Base-by-base conservation (phyloP, 2,113 vertebrate genomes). In the Carassius gibelio region DNA sequence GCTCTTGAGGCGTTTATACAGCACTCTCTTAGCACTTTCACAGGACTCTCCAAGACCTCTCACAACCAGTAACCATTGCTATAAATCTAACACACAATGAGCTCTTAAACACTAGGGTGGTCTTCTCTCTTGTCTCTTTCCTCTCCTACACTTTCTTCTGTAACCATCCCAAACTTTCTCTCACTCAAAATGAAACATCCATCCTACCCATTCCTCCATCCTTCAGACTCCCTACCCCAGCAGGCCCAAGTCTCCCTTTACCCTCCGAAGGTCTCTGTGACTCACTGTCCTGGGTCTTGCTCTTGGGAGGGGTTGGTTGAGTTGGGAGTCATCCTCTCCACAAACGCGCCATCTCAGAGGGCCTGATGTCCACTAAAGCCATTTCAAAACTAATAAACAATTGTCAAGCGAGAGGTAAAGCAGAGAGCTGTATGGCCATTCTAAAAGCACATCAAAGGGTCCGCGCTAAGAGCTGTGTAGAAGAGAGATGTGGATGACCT, bases 331-430 rank as follows among this genome's bases (percentile, higher is more conserved):
- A 85, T 90, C 87, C 88, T 89, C 86, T 89, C 82, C 88, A 88
- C 45, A 86, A 83, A 50, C 86, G 85, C 81, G 68, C 87, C 85
- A 89, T 91, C 92, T 90, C 94, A 93, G 94, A 95, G 94, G 95
- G 94, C 95, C 93, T 93, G 94, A 94, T 96, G 94, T 94, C 94
- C 94, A 95, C 94, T 92, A 94, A 94, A 95, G 95, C 93, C 94
- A 94, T 96, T 97, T 96, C 94, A 95, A 95, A 96, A 94, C 93
- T 94, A 95, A 97, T 98, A 98, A 99, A 99, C 97, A 98, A 92
- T 95, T 96, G 97, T 96, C 96, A 95, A 92, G 88, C 87, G 78
- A 92, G 94, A 96, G 92, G 91, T 92, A 95, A 95, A 96, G 96
- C 97, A 96, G 96, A 95, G 92, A 92, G 93, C 93, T 93, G 74